Evolutionary conservation across 2,797 vertebrate species (phyloP).

Genomic region (Phataginus tetradactyla): DNA sequence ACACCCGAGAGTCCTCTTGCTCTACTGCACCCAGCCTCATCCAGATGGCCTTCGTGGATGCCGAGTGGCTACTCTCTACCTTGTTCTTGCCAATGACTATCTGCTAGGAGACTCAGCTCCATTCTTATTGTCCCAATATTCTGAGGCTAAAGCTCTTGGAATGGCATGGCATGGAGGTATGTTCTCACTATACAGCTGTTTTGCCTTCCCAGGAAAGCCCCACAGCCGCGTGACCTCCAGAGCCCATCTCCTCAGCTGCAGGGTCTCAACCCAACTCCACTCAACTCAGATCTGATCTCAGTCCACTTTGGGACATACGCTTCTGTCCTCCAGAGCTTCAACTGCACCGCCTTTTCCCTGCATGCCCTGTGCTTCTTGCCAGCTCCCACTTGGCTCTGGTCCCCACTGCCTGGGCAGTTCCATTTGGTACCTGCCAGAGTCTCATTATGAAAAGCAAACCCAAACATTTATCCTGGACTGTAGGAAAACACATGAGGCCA

Average conservation of each 20-base stretch:
- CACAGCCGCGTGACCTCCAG: neutral
- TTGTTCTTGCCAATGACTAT: neutral
- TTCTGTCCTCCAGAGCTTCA: neutral
- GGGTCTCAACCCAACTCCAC: neutral
- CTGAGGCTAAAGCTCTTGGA: neutral
- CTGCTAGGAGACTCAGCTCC: neutral
- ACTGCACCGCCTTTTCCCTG: neutral
- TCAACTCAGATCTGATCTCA: neutral
- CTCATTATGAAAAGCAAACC: constrained; percentile 65
- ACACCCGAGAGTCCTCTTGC: neutral
- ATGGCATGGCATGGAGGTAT: neutral
- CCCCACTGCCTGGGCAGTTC: constrained; percentile 25
- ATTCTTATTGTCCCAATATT: neutral
- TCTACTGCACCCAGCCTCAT: neutral
- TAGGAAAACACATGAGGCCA: constrained; percentile 75
- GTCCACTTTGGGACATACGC: neutral
- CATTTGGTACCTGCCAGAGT: constrained; percentile 6
- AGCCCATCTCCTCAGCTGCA: neutral
- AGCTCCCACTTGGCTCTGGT: neutral
- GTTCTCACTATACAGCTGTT: neutral
- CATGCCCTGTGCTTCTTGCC: neutral
- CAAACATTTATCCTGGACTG: constrained; percentile 54
- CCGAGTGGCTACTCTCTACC: neutral
- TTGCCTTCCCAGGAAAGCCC: neutral
- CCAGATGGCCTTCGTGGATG: neutral